Evolutionary conservation across 2,888 invertebrate species (phyloP).

Genomic region (Campoplex capitator): DNA sequence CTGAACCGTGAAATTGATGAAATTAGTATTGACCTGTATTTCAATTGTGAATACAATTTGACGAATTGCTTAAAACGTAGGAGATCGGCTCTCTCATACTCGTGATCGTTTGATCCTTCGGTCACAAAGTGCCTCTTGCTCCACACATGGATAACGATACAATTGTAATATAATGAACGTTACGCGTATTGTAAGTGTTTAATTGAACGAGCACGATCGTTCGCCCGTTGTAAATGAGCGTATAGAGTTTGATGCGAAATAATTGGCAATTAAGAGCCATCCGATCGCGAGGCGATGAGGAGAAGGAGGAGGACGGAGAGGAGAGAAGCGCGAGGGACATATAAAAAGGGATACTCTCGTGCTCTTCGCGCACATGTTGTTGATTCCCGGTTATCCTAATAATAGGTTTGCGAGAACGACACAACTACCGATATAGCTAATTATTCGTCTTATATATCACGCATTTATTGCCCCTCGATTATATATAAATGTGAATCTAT

Average conservation of each 20-base stretch:
- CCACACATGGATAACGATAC: neutral
- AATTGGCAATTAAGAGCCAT: conserved; percentile 68
- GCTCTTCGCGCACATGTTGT: conserved; percentile 47
- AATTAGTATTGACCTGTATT: neutral
- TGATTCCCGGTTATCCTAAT: conserved; percentile 56
- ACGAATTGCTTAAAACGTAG: conserved; percentile 9
- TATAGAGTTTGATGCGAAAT: conserved; percentile 66
- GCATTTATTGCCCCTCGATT: neutral
- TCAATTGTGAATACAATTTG: conserved; percentile 18
- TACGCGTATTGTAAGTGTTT: conserved; percentile 64
- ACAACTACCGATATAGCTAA: conserved; percentile 30
- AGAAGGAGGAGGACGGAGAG: neutral
- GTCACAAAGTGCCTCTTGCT: neutral
- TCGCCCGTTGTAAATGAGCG: conserved; percentile 56
- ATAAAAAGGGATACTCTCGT: neutral
- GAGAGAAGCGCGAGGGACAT: no score
- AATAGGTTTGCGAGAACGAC: conserved; percentile 48
- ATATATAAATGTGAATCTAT: neutral
- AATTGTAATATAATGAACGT: conserved; percentile 51
- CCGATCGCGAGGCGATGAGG: neutral
- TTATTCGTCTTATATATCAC: conserved; percentile 24
- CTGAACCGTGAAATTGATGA: neutral
- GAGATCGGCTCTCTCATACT: neutral
- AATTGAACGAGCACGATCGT: conserved; percentile 67
- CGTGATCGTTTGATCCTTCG: neutral